Percentiles rank a stretch among this genome's conserved stretches.
Evolutionary conservation across 2,113 vertebrate species (phyloP).

Genomic region (Rattus rattus): DNA sequence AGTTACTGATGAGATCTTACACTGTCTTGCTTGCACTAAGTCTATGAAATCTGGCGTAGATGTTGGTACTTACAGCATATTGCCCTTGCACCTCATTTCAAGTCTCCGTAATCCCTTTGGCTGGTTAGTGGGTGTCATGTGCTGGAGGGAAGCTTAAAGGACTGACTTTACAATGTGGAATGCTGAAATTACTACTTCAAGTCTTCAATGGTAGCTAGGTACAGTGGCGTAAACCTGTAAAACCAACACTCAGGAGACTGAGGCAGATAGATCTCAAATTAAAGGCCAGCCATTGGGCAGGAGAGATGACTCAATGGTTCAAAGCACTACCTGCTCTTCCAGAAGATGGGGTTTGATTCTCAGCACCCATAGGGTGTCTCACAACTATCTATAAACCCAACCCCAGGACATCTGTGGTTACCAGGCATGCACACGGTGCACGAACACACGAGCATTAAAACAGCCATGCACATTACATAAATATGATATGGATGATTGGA

Average conservation of each 20-base stretch:
- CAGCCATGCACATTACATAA: not conserved
- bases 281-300: not conserved
- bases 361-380: not conserved
- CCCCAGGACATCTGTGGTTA: not conserved
- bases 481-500: not conserved
- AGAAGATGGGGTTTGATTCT: not conserved
- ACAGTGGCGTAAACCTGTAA: not conserved
- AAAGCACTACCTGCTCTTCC: not conserved
- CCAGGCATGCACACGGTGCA: not conserved
- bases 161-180: not conserved
- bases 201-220: not conserved
- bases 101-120: not conserved
- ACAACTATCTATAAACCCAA: not conserved
- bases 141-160: not conserved
- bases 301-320: not conserved
- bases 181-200: not conserved
- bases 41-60: not conserved
- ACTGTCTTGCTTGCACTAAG: not conserved
- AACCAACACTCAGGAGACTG: not conserved
- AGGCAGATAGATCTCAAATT: not conserved
- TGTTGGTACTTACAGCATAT: not conserved
- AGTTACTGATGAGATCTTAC: not conserved
- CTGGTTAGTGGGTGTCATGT: not conserved
- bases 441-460: not conserved
- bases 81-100: not conserved